Conservation (phyloP, 2,797 vertebrate species). For the Phrynocephalus guinanensis region DNA sequence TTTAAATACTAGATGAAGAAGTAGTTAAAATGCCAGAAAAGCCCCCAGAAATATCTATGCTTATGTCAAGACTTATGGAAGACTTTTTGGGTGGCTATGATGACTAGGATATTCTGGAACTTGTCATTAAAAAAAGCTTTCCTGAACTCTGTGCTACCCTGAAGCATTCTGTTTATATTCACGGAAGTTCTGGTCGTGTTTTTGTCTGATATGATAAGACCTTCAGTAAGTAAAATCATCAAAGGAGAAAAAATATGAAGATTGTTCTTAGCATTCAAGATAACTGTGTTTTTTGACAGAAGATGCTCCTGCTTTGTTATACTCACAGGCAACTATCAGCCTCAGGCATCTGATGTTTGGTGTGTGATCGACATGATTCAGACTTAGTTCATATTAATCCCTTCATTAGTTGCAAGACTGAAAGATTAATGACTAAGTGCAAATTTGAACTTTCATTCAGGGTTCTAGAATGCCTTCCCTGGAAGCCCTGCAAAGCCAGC, state of each 20-base stretch:
- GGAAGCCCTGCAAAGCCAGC: neutral
- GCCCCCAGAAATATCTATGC: slow-evolving; percentile 16
- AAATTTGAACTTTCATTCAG: neutral
- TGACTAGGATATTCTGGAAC: too few species aligned
- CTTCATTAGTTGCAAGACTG: neutral
- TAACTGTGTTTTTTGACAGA: neutral
- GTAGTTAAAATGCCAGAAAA: slow-evolving; percentile 29
- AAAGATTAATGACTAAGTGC: neutral
- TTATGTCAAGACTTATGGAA: neutral
- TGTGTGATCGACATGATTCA: too few species aligned
- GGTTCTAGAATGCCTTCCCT: neutral
- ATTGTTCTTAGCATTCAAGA: neutral
- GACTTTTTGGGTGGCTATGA: too few species aligned
- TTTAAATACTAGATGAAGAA: slow-evolving; percentile 63
- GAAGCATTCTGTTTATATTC: neutral
- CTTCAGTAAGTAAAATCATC: neutral
- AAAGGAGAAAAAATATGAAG: slow-evolving; percentile 27
- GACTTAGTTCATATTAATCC: neutral
- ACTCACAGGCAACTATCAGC: neutral
- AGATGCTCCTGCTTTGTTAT: neutral
- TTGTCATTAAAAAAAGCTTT: too few species aligned
- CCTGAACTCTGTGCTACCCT: neutral
- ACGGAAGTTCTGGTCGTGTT: neutral
- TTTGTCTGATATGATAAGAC: neutral
- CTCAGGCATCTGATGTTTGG: neutral